Evolutionary conservation across 1,140 invertebrate species (phyloP), one percentile per base, ranked within the genome.

Genomic region (Drosophila nasuta): DNA sequence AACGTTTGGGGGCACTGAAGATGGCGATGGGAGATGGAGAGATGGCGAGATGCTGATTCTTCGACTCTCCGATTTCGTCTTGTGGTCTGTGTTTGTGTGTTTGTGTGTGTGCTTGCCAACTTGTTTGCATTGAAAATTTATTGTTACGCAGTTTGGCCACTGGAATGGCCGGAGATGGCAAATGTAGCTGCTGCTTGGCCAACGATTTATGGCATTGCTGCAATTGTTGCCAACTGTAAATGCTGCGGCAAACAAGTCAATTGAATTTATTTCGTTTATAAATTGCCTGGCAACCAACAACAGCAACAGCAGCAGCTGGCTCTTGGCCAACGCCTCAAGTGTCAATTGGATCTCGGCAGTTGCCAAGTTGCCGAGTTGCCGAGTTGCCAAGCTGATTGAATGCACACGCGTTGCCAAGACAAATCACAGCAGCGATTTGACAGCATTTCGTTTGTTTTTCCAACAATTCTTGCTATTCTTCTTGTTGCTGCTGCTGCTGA

Each of bases 211-310:
- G 86, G 86, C 85, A 89, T 90, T 90, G 85, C 85, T 79, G 85
- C 85, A 89, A 90, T 89, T 89, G 85, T 89, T 89, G 85, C 85
- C 86, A 89, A 89, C 85, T 89, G 85, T 89, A 89, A 89, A 89
- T 89, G 85, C 85, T 85, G 85, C 86, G 75, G 81, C 86, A 89
- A 89, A 89, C 86, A 89, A 89, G 85, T 89, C 85, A 89, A 89
- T 89, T 89, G 85, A 89, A 89, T 89, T 89, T 89, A 89, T 89
- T 89, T 89, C 85, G 85, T 89, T 89, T 89, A 89, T 89, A 89
- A 89, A 89, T 90, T 90, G 86, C 85, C 75, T 68, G 56, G 63
- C 54, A 81, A 63, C 71, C 66, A 49, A 52, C 70, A 74, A 38
- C 45, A 58, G 52, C 70, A 62, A 51, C 75, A 59, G 73, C 62